phyloP scores from a whole-genome alignment of 2,888 invertebrate genomes.

The Lochmaea capreae region DNA sequence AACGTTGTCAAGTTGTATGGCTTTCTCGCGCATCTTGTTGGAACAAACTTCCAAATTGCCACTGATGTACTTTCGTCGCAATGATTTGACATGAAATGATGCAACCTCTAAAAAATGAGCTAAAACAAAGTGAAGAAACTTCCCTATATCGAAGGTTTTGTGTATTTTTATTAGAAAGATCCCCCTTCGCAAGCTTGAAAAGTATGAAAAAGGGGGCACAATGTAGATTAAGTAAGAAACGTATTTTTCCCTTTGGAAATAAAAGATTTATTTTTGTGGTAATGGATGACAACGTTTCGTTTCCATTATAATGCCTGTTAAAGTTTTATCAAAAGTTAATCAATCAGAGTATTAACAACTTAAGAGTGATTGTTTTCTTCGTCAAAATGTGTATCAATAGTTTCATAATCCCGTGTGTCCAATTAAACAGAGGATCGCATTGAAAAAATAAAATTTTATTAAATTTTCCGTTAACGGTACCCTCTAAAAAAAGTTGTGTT shows the following conservation, averaged over 20 bases:
- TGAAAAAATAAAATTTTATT: too few relatives aligned
- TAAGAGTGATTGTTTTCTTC: too few relatives aligned
- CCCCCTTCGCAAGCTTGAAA: constrained; percentile 25
- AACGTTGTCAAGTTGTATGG: too few relatives aligned
- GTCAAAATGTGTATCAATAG: too few relatives aligned
- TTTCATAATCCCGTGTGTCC: too few relatives aligned
- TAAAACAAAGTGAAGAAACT: neutral
- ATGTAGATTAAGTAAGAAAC: constrained; percentile 26
- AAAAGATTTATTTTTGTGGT: constrained; percentile 24
- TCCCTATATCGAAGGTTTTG: constrained; percentile 12
- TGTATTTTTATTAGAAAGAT: constrained; percentile 27
- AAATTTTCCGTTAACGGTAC: too few relatives aligned
- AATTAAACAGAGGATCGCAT: too few relatives aligned
- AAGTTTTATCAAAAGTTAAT: neutral
- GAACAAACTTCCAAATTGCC: too few relatives aligned
- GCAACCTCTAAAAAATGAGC: neutral
- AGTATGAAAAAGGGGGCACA: constrained; percentile 29
- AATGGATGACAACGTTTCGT: constrained; percentile 1
- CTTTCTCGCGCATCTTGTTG: too few relatives aligned
- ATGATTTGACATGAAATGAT: neutral
- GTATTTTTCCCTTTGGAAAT: constrained; percentile 25
- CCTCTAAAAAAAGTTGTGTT: too few relatives aligned
- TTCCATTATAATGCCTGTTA: neutral
- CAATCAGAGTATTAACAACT: neutral
- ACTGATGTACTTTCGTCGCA: neutral